Conservation (phyloP, 2,797 vertebrate species). For the Danio jaintianensis region DNA sequence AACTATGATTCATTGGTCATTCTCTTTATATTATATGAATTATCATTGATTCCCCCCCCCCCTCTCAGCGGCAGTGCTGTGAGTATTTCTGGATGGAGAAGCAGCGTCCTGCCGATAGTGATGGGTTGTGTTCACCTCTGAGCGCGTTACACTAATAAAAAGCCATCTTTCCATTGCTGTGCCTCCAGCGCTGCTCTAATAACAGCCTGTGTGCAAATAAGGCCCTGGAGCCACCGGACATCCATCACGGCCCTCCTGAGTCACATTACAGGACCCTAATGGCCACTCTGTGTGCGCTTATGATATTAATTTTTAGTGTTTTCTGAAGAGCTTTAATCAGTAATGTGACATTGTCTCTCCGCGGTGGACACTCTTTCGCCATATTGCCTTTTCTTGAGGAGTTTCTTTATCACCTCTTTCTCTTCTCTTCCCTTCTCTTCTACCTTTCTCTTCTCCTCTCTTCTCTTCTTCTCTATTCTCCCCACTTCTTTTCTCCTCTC, state of each 20-base stretch:
- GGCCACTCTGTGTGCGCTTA: conserved; percentile 94
- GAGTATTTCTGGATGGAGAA: conserved; percentile 73
- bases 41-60: not conserved
- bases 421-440: not conserved
- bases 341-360: conserved; percentile 92
- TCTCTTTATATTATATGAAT: not conserved
- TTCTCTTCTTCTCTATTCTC: not conserved
- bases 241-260: conserved; percentile 95
- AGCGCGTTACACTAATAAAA: conserved; percentile 94
- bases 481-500: not conserved
- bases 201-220: conserved; percentile 96
- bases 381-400: conserved; percentile 56
- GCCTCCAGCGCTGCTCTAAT: conserved; percentile 93
- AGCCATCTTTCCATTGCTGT: conserved; percentile 77
- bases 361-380: conserved; percentile 83
- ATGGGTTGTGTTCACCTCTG: conserved; percentile 91
- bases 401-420: conserved; percentile 17
- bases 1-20: not conserved
- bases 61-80: conserved; percentile 46
- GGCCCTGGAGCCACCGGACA: conserved; percentile 90
- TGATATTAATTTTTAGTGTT: conserved; percentile 97
- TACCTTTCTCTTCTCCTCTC: not conserved
- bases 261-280: conserved; percentile 97
- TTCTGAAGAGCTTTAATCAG: conserved; percentile 94
- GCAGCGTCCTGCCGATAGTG: conserved; percentile 75